A percentile compares a stretch with the other conserved stretches of the same genome.
Conservation (phyloP, 2,888 invertebrate species). For the Lasioglossum figueresi region DNA sequence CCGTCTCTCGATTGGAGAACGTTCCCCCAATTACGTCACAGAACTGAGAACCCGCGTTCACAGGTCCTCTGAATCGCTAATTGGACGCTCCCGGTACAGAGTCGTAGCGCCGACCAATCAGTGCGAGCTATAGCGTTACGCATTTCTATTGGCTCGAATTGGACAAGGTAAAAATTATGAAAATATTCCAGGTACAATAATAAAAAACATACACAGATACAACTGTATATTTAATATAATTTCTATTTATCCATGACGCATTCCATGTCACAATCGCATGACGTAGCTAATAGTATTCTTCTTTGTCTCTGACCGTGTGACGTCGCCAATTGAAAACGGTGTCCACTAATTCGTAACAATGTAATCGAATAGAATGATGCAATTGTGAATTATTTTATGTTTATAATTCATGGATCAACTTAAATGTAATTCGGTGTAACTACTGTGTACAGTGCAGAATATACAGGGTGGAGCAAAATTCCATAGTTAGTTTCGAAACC, state of each 20-base stretch:
- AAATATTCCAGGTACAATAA: background rate
- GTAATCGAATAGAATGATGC: background rate
- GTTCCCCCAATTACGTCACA: conserved; percentile 31
- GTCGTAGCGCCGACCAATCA: conserved; percentile 17
- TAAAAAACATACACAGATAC: no score
- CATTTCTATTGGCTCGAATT: conserved; percentile 11
- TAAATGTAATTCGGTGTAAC: no score
- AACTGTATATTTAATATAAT: background rate
- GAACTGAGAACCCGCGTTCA: background rate
- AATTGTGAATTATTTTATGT: background rate
- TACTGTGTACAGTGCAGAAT: background rate
- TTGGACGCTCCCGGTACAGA: background rate
- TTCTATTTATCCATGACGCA: background rate
- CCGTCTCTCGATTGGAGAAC: conserved; percentile 45
- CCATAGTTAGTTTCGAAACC: background rate
- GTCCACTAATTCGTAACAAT: background rate
- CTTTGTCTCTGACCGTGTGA: background rate
- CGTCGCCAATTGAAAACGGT: background rate
- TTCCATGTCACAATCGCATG: no score
- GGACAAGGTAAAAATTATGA: background rate
- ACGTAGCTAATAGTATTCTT: background rate
- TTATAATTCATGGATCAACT: background rate
- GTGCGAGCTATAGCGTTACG: no score
- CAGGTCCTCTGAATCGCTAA: background rate
- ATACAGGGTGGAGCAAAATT: background rate